A percentile compares a stretch with the other conserved stretches of the same genome.
phyloP scores from a whole-genome alignment of 1,140 invertebrate genomes.

The Cataglyphis hispanica region DNA sequence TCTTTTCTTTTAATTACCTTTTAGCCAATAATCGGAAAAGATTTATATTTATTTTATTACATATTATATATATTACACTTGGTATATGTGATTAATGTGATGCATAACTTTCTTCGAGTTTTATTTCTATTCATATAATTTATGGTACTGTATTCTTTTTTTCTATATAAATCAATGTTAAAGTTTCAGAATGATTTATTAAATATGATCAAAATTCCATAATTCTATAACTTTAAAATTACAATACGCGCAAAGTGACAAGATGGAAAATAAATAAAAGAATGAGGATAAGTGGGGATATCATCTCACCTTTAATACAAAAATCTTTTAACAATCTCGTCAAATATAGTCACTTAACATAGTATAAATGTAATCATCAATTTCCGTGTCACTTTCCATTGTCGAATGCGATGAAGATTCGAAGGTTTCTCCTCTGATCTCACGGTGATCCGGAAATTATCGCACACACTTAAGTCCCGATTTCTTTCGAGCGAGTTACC shows the following conservation, averaged over 20 bases:
- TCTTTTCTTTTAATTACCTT: background rate
- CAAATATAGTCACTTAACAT: background rate
- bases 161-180: background rate
- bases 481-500: slow-evolving; percentile 61
- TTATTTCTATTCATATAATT: background rate
- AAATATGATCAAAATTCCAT: background rate
- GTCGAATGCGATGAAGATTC: background rate
- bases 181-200: background rate
- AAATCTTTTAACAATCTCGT: background rate
- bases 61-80: background rate
- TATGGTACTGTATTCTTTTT: background rate
- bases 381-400: background rate
- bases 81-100: background rate
- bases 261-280: background rate
- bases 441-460: slow-evolving; percentile 65
- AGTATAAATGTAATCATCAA: background rate
- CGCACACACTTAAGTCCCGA: slow-evolving; percentile 44
- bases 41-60: background rate
- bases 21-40: background rate
- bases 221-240: background rate
- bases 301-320: background rate
- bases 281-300: background rate
- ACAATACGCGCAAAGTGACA: background rate
- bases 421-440: slow-evolving; percentile 11
- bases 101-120: background rate